Evolutionary conservation across 1,140 invertebrate species (phyloP), one percentile per base, ranked within the genome.

Genomic region (Saccostrea cuccullata): DNA sequence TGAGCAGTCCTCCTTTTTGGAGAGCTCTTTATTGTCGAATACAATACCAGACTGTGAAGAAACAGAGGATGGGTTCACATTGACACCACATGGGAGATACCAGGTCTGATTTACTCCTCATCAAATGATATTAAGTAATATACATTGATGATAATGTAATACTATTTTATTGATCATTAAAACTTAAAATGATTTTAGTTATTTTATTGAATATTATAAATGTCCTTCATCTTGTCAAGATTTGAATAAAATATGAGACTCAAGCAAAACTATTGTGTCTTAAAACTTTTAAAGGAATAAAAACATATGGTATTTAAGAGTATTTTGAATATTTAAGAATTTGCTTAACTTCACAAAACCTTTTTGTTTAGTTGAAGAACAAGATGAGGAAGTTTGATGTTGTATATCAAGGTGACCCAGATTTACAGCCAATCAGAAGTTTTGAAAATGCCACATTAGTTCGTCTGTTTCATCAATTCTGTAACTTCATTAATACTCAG

Each of bases 391-490:
- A 93, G 83, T 93, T 92, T 91, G 92, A 94, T 60, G 84, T 94
- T 20, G 86, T 87, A 87, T 98, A 97, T 91, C 96, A 97, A 94
- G 97, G 97, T 20, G 97, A 98, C 95, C 97, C 97, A 17, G 97
- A 98, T 94, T 93, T 97, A 2, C 96, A 97, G 94, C 97, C 97
- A 17, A 97, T 98, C 84, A 96, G 96, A 88, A 96, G 96, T 26
- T 97, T 96, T 93, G 98, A 98, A 95, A 96, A 96, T 91, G 96
- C 96, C 77, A 96, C 97, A 90, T 95, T 98, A 70, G 97, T 98
- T 23, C 95, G 96, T 90, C 94, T 97, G 56, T 95, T 98, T 3
- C 96, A 97, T 93, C 96, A 96, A 89, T 93, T 97, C 47, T 96
- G 97, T 26, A 93, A 95, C 6, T 96, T 96, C 91, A 94, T 98